Conservation (phyloP, 2,888 invertebrate species). For the Acleris holmiana region DNA sequence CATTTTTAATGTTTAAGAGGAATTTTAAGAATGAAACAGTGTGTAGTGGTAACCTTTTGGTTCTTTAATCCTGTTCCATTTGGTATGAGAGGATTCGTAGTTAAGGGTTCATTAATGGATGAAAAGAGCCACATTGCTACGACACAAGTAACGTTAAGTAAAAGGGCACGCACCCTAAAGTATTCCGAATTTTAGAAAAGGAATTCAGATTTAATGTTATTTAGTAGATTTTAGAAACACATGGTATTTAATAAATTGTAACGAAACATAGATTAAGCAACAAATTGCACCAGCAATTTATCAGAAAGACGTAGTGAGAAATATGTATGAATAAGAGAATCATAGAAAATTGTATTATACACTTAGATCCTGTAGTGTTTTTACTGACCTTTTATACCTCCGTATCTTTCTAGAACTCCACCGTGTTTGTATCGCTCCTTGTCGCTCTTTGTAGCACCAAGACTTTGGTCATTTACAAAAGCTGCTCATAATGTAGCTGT, state of each 20-base stretch:
- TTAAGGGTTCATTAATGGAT: not conserved
- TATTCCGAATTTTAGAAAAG: constrained; percentile 68
- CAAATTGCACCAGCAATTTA: constrained; percentile 56
- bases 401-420: constrained; percentile 52
- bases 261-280: constrained; percentile 39
- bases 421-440: constrained; percentile 9
- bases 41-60: constrained; percentile 8
- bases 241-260: constrained; percentile 40
- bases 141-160: constrained; percentile 38
- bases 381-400: constrained; percentile 80
- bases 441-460: not conserved
- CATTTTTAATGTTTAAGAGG: constrained; percentile 40
- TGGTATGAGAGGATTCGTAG: not conserved
- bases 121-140: constrained; percentile 21
- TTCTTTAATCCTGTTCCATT: not conserved
- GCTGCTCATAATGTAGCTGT: too few relatives aligned
- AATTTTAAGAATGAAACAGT: not conserved
- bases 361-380: constrained; percentile 75
- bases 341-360: constrained; percentile 63
- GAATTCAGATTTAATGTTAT: constrained; percentile 53
- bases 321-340: constrained; percentile 53
- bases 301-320: constrained; percentile 79
- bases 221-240: constrained; percentile 43
- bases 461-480: too few relatives aligned
- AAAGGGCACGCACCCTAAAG: constrained; percentile 63